Evolutionary conservation across 2,113 vertebrate genomes (phyloP).

Genomic region (Bos indicus): DNA sequence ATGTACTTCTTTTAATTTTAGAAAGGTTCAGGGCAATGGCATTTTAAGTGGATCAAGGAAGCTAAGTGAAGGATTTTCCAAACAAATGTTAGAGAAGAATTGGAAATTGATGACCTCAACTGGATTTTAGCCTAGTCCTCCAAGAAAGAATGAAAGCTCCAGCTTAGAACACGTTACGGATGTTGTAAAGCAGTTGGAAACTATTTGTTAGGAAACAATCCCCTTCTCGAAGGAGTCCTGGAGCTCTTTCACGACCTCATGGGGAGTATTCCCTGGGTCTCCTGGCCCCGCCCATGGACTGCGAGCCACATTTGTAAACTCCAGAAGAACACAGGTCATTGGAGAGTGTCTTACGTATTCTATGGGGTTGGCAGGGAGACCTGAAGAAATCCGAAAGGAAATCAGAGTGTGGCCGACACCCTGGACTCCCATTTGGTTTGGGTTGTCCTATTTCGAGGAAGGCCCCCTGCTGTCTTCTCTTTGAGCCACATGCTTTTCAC

Average conservation of each 20-base stretch:
- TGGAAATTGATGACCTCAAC: background rate
- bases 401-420: background rate
- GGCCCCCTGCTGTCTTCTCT: background rate
- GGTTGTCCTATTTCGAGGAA: background rate
- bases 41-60: background rate
- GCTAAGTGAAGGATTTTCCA: slow-evolving; percentile 11
- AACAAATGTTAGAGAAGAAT: background rate
- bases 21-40: background rate
- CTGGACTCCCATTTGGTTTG: background rate
- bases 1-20: background rate
- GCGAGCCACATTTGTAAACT: slow-evolving; percentile 32
- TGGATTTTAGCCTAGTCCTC: background rate
- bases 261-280: background rate
- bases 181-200: slow-evolving; percentile 18
- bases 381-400: slow-evolving; percentile 33
- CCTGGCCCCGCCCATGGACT: background rate
- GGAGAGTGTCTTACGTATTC: background rate
- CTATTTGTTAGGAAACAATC: background rate
- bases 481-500: slow-evolving; percentile 10
- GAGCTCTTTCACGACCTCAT: background rate
- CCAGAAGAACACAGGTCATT: slow-evolving; percentile 13
- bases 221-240: background rate
- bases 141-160: background rate
- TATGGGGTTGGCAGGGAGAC: slow-evolving; percentile 33
- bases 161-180: background rate